A percentile compares a stretch with the other conserved stretches of the same genome.
Evolutionary conservation across 2,888 invertebrate species (phyloP).

Genomic region (Epinotia bilunana): DNA sequence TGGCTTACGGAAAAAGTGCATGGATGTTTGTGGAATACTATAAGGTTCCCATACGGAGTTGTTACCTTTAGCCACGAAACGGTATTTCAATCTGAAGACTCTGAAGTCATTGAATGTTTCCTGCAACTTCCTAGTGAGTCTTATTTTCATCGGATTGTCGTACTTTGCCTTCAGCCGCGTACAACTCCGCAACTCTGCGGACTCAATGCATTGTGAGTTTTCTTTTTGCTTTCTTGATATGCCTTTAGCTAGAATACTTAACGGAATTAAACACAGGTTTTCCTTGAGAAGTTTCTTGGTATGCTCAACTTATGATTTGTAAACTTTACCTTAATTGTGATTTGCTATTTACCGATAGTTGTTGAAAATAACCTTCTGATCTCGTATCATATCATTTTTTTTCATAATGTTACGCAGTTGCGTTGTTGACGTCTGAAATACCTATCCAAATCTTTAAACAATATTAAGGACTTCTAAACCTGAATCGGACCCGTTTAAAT

Average conservation of each 20-base stretch:
- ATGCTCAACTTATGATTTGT: no score
- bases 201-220: conserved; percentile 34
- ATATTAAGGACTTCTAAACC: no score
- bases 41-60: not conserved
- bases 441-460: no score
- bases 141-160: conserved; percentile 72
- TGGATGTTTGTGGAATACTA: not conserved
- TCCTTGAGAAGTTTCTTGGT: not conserved
- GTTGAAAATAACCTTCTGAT: no score
- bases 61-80: not conserved
- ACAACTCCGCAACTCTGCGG: conserved; percentile 43
- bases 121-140: conserved; percentile 63
- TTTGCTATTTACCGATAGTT: no score
- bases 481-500: no score
- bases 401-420: no score
- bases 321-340: no score
- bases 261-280: conserved; percentile 17
- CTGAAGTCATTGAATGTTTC: conserved; percentile 64
- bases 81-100: conserved; percentile 50
- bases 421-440: no score
- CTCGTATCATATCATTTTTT: no score
- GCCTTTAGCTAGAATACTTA: conserved; percentile 15
- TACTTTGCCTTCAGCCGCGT: conserved; percentile 52
- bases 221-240: conserved; percentile 16
- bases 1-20: not conserved